phyloP scores from a whole-genome alignment of 2,888 invertebrate genomes.

The Suillia variegata region DNA sequence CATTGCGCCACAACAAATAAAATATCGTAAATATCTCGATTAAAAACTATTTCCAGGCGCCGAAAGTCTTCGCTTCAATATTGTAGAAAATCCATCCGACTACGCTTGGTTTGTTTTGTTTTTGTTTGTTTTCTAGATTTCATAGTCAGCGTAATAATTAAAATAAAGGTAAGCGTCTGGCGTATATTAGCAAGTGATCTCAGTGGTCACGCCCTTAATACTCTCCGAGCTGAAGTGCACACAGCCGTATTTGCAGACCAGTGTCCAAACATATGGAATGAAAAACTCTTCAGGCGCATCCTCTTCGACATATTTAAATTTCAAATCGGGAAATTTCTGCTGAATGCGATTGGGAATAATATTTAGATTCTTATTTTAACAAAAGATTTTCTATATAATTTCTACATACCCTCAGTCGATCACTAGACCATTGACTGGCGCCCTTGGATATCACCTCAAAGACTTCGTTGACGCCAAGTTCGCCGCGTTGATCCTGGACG shows the following conservation, averaged over 20 bases:
- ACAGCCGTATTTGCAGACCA: conserved; percentile 72
- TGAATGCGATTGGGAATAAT: conserved; percentile 40
- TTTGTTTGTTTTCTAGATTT: not conserved
- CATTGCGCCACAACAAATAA: not conserved
- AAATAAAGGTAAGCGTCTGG: not conserved
- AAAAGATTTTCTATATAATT: too few relatives aligned
- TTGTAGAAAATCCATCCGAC: too few relatives aligned
- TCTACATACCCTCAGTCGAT: conserved; percentile 81
- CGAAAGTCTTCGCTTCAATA: not conserved
- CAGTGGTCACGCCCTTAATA: conserved; percentile 57
- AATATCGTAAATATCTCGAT: not conserved
- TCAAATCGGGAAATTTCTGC: conserved; percentile 97
- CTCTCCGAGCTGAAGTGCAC: conserved; percentile 61
- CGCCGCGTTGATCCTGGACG: conserved; percentile 70
- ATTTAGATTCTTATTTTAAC: not conserved
- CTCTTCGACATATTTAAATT: conserved; percentile 99
- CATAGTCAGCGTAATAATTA: not conserved
- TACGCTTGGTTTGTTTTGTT: too few relatives aligned
- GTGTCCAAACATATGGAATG: conserved; percentile 97
- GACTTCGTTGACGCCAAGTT: conserved; percentile 85
- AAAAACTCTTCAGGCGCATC: conserved; percentile 99
- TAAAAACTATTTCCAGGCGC: not conserved
- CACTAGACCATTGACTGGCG: conserved; percentile 91
- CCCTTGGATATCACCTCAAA: conserved; percentile 88
- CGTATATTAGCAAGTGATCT: conserved; percentile 58